Evolutionary conservation across 2,113 vertebrate genomes (phyloP), one percentile per base, ranked within the genome.

Genomic region (Perca schrenkii): DNA sequence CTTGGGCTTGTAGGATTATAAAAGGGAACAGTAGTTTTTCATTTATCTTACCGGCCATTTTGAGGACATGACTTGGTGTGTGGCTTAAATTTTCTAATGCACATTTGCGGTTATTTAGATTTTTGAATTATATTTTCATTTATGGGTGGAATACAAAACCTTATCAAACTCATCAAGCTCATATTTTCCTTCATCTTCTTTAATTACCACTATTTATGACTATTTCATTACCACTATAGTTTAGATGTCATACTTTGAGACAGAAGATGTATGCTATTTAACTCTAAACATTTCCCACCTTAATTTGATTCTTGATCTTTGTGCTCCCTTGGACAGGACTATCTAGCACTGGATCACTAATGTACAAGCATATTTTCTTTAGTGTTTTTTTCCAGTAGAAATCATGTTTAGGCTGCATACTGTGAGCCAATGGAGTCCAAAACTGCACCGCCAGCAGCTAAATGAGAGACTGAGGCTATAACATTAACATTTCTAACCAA

Each of bases 21-120:
- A 81, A 54, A 85, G 91, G 91, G 90, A 90, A 88, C 86, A 90
- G 74, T 36, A 74, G 73, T 77, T 84, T 88, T 80, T 86, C 68
- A 64, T 62, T 80, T 77, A 25, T 64, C 66, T 79, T 65, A 65
- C 46, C 14, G 72, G 72, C 74, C 67, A 83, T 84, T 80, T 86
- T 79, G 13, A 80, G 50, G 52, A 89, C 22, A 46, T 56, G 54
- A 70, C 40, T 63, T 83, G 46, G 78, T 34, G 60, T 79, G 83
- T 75, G 67, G 74, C 83, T 86, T 79, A 15, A 2, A 61, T 85
- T 87, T 89, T 87, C 69, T 79, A 79, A 88, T 68, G 53, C 25
- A 4, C 31, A 85, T 63, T 1, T 31, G 31, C 71, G 82, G 83
- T 80, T 72, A 74, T 86, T 77, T 85, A 7, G 21, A 70, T 47